Evolutionary conservation across 2,113 vertebrate genomes (phyloP), one percentile per base, ranked within the genome.

Genomic region (Melanocharis versteri): DNA sequence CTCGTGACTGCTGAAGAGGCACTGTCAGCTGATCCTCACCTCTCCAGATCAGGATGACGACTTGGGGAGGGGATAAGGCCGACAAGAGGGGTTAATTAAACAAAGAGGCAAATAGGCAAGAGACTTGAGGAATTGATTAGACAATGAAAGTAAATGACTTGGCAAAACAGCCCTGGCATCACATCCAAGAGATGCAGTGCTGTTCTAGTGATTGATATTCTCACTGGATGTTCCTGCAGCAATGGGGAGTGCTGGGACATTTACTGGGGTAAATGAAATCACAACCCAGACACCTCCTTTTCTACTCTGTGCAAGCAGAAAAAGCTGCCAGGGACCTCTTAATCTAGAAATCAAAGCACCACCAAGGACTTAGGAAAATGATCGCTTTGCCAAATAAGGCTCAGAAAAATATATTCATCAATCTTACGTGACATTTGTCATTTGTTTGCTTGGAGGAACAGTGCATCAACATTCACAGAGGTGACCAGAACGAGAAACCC

Each of bases 71-170:
- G 68, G 44, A 85, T 30, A 79, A 62, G 60, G 47, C 76, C 93
- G 80, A 65, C 64, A 75, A 70, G 47, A 91, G 94, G 87, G 94
- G 93, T 92, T 96, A 96, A 96, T 97, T 96, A 96, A 97, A 96
- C 95, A 96, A 92, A 83, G 89, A 87, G 65, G 87, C 77, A 94
- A 97, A 88, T 8, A 78, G 87, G 64, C 92, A 96, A 95, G 40
- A 94, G 86, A 66, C 87, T 78, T 83, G 83, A 95, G 83, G 92
- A 97, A 95, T 65, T 97, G 97, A 97, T 95, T 75, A 81, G 89
- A 76, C 92, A 95, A 95, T 96, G 93, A 93, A 91, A 92, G 83
- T 60, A 93, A 93, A 96, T 88, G 88, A 95, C 80, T 97, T 95
- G 79, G 92, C 94, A 91, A 88, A 68, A 89, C 83, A 75, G 51